Conservation (phyloP, 2,113 vertebrate genomes). For the Ursus arctos region DNA sequence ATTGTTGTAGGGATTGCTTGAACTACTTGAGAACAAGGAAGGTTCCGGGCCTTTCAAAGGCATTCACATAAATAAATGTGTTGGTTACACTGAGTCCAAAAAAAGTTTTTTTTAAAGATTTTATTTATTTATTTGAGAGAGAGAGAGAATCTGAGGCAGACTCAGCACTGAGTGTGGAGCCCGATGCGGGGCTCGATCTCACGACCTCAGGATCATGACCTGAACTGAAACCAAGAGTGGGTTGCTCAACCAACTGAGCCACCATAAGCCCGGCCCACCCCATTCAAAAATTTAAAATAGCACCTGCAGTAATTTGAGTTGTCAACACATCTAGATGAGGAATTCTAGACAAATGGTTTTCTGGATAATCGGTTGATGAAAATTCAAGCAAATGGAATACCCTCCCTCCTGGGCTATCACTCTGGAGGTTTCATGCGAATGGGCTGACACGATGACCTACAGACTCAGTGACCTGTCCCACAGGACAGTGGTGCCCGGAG, state of each 20-base stretch:
- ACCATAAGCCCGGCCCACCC: not conserved
- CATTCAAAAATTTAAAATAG: not conserved
- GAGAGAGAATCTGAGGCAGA: not conserved
- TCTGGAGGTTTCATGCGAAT: not conserved
- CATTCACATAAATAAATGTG: not conserved
- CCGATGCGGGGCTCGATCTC: not conserved
- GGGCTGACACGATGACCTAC: not conserved
- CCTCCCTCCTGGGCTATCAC: not conserved
- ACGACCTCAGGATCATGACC: not conserved
- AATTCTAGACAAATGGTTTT: not conserved
- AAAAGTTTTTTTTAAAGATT: not conserved
- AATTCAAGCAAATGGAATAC: not conserved
- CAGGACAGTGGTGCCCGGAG: fast-evolving
- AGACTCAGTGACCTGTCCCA: not conserved
- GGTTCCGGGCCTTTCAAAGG: not conserved
- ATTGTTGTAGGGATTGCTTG: not conserved
- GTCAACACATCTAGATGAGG: not conserved
- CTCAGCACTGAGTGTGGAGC: not conserved
- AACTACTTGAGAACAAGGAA: not conserved
- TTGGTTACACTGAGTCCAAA: not conserved
- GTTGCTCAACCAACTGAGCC: not conserved
- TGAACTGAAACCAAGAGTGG: not conserved
- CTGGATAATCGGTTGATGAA: not conserved
- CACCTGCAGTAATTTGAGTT: not conserved
- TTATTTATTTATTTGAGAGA: not conserved